These are phyloP conservation scores for Pyxicephalus adspersus DNA, from an alignment of 2,113 vertebrate species.

Conservation along the genomic window DNA sequence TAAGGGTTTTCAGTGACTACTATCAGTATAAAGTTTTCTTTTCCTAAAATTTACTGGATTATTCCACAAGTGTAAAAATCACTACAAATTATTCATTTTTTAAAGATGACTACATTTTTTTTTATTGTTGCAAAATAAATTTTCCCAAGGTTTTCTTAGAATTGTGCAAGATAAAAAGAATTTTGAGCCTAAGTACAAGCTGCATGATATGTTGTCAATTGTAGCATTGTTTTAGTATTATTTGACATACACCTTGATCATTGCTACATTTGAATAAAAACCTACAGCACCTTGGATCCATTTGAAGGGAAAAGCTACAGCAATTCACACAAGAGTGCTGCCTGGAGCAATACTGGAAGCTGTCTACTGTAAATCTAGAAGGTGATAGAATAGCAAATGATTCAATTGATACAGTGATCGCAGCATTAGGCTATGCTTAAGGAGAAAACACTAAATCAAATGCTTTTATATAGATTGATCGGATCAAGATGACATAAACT, in stretches of 20 bases:
- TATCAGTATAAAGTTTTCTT: no score
- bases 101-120: not conserved
- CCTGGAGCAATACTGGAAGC: conserved; percentile 27
- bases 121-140: not conserved
- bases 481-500: conserved; percentile 35
- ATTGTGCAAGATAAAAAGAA: not conserved
- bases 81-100: no score
- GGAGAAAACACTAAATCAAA: conserved; percentile 49
- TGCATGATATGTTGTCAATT: not conserved
- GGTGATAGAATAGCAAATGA: conserved; percentile 42
- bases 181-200: not conserved
- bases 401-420: conserved; percentile 42
- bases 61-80: no score
- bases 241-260: not conserved
- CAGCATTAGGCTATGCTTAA: conserved; percentile 34
- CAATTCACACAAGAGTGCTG: not conserved
- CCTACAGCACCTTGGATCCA: not conserved
- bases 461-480: conserved; percentile 43
- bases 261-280: not conserved
- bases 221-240: not conserved
- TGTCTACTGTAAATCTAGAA: conserved; percentile 17
- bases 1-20: no score
- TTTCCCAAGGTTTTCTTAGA: not conserved
- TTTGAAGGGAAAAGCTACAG: not conserved
- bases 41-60: no score